These are phyloP conservation scores for Vireo griseus DNA, from an alignment of 2,797 vertebrate species.

Conservation along the genomic window DNA sequence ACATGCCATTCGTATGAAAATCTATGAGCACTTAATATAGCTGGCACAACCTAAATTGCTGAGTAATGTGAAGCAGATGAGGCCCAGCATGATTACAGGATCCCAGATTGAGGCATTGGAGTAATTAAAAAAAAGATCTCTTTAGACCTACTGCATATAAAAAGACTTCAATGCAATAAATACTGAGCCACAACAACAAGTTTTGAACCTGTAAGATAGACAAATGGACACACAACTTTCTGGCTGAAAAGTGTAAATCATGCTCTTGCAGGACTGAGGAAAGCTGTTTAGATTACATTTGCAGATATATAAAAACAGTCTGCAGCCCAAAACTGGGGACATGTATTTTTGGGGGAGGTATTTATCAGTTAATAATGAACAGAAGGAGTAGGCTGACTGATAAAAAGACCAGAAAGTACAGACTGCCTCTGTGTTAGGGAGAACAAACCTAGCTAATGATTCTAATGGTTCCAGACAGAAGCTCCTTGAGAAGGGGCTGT, in stretches of 20 bases:
- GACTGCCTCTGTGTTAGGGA: background rate
- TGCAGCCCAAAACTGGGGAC: background rate
- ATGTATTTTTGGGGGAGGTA: background rate
- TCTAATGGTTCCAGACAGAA: background rate
- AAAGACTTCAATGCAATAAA: background rate
- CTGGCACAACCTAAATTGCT: background rate
- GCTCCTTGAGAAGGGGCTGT: background rate
- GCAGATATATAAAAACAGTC: background rate
- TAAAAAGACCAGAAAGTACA: background rate
- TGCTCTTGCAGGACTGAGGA: background rate
- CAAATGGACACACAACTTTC: background rate
- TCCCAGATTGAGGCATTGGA: background rate
- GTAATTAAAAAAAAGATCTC: background rate
- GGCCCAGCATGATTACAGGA: background rate
- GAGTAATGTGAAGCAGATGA: background rate
- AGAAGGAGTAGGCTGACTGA: background rate
- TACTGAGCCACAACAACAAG: background rate
- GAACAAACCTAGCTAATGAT: background rate
- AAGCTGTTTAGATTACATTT: background rate
- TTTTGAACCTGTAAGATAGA: background rate
- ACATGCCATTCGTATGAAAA: background rate
- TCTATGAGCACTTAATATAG: background rate
- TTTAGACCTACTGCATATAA: background rate
- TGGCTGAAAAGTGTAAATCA: background rate
- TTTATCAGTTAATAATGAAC: background rate